phyloP scores from a whole-genome alignment of 2,888 invertebrate species.

The Andrena trimmerana region DNA sequence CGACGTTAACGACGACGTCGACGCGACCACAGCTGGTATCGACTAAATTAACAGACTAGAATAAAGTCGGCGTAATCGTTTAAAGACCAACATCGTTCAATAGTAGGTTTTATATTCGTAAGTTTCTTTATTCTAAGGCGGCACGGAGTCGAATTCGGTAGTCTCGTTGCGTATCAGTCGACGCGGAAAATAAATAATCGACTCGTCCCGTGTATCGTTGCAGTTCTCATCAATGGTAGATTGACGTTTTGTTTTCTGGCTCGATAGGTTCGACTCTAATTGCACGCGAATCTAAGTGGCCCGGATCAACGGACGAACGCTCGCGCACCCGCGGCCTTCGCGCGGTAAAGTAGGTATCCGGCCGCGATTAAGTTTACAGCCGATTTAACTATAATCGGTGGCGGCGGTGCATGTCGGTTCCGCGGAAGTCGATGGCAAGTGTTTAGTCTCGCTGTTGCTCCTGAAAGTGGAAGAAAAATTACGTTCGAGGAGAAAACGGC shows the following conservation, averaged over 20 bases:
- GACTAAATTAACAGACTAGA: constrained; percentile 30
- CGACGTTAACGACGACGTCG: background rate
- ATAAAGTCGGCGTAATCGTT: background rate
- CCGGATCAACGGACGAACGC: no score
- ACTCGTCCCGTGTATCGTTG: background rate
- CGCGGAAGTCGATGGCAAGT: constrained; percentile 66
- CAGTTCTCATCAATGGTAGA: background rate
- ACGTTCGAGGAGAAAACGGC: background rate
- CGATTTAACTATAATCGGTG: constrained; percentile 5
- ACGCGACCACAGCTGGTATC: background rate
- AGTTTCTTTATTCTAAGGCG: background rate
- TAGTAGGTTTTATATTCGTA: background rate
- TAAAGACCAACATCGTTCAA: background rate
- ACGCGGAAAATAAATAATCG: background rate
- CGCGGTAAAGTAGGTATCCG: background rate
- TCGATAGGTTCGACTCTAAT: no score
- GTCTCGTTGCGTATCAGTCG: background rate
- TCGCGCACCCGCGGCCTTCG: no score
- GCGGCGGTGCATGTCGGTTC: constrained; percentile 39
- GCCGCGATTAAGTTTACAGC: background rate
- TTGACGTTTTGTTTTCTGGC: background rate
- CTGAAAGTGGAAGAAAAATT: constrained; percentile 49
- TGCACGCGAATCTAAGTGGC: no score
- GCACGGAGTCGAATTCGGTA: background rate
- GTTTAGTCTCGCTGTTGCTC: constrained; percentile 69